Evolutionary conservation across 2,113 vertebrate species (phyloP).

Genomic region (Engraulis encrasicolus): DNA sequence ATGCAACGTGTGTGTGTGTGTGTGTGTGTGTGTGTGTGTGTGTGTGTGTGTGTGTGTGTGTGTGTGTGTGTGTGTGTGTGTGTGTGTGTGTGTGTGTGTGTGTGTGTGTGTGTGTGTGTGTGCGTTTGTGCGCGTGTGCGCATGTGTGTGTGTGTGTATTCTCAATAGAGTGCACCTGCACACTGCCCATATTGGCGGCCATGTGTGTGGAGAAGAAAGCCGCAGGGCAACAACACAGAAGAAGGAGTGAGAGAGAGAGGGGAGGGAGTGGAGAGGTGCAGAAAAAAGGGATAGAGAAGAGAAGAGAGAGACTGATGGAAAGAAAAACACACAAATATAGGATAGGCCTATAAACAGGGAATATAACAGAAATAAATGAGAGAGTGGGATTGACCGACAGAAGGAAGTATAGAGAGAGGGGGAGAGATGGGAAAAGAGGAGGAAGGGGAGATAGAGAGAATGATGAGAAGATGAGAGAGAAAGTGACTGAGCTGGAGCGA

Average conservation of each 20-base stretch:
- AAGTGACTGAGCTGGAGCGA: too few species aligned
- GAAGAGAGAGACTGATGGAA: not conserved
- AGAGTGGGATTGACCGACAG: not conserved
- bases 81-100: not conserved
- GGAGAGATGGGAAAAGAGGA: too few species aligned
- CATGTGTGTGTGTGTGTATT: not conserved
- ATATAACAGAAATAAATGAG: too few species aligned
- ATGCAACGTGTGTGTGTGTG: slow-evolving; percentile 35
- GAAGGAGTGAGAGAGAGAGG: not conserved
- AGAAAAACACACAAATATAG: too few species aligned
- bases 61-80: not conserved
- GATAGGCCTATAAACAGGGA: too few species aligned
- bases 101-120: not conserved
- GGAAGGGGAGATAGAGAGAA: slow-evolving; percentile 25
- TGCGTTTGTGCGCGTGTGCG: not conserved
- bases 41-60: not conserved
- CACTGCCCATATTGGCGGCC: not conserved
- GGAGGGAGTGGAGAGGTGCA: not conserved
- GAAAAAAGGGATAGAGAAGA: not conserved
- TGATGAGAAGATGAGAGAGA: too few species aligned
- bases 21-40: slow-evolving; percentile 15
- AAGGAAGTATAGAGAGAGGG: not conserved
- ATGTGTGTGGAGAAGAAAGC: slow-evolving; percentile 9
- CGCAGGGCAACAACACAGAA: not conserved
- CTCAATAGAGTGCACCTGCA: not conserved